phyloP scores from a whole-genome alignment of 2,113 vertebrate species.

The Corydoras maculifer region DNA sequence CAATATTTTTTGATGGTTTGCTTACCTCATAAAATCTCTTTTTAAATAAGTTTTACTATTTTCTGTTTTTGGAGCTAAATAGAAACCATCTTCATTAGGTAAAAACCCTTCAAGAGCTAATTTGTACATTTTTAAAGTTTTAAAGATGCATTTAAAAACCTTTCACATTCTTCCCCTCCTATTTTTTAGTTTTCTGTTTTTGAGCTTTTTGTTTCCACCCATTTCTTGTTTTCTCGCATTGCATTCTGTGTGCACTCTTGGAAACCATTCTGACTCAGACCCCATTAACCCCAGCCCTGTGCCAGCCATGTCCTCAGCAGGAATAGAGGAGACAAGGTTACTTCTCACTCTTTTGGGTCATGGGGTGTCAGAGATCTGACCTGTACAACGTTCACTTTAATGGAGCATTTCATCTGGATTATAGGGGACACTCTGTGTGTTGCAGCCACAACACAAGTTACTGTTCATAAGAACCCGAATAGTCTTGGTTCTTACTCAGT shows the following conservation, averaged over 20 bases:
- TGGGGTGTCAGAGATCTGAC: constrained; percentile 11
- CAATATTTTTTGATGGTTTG: background rate
- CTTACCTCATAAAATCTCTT: background rate
- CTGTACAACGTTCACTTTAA: constrained; percentile 11
- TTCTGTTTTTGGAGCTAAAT: background rate
- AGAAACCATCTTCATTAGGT: background rate
- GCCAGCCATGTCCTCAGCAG: background rate
- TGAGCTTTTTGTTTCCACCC: no score
- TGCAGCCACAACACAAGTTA: constrained; percentile 12
- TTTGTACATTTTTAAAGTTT: no score
- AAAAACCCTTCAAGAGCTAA: background rate
- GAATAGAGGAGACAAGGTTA: constrained; percentile 10
- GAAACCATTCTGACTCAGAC: constrained; percentile 19
- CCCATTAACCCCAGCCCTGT: constrained; percentile 32
- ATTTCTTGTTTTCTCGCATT: background rate
- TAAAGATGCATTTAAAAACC: background rate
- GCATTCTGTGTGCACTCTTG: constrained; percentile 1
- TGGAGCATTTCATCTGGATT: constrained; percentile 26
- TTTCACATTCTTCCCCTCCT: background rate
- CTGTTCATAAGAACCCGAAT: background rate
- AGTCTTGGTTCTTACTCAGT: background rate
- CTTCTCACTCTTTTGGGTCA: constrained; percentile 12
- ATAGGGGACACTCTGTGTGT: constrained; percentile 6
- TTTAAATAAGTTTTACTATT: background rate
- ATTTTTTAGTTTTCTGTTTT: background rate